Base-by-base conservation (phyloP, 2,113 vertebrate genomes). In the Silurus glanis region DNA sequence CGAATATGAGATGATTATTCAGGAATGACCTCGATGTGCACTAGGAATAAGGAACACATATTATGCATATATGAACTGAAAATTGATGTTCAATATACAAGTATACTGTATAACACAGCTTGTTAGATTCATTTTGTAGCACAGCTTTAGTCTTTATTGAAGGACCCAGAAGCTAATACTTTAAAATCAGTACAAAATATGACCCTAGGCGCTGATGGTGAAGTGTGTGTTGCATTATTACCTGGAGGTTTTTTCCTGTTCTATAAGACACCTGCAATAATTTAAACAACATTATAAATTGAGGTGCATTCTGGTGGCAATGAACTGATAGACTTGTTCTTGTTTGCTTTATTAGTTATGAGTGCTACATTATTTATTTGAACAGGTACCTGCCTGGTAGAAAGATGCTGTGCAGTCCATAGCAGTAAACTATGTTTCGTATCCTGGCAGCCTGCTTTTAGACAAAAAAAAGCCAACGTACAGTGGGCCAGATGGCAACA, bases 401-500 rank as follows among this genome's bases (percentile, higher is more conserved):
- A 71, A 82, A 76, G 75, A n/a, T 62, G n/a, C 28, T 80, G 76
- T 83, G 56, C 82, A 85, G 80, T 25, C 62, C 81, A 67, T 66
- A 56, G 72, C 62, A 37, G 58, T 79, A 62, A 83, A 87, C 80
- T 58, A 64, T 67, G 69, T 86, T 83, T 49, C 49, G 80, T 83
- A n/a, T 69, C 37, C 84, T 61, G 83, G 83, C 87, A 84, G 67
- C 23, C 59, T 83, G 85, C 55, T 74, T 84, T 83, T 85, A 58
- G 80, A 86, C 86, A 67, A 85, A 80, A 89, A 82, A 64, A 37
- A 85, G 82, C 75, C 78, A 82, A 23, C 55, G 71, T 84, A 64
- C 86, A 85, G 79, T 67, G 59, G 85, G 74, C 90, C 90, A 90
- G 88, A 91, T 89, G 88, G 90, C 87, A 84, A 88, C 82, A 89